Evolutionary conservation across 2,113 vertebrate species (phyloP).

Genomic region (Zapus hudsonius): DNA sequence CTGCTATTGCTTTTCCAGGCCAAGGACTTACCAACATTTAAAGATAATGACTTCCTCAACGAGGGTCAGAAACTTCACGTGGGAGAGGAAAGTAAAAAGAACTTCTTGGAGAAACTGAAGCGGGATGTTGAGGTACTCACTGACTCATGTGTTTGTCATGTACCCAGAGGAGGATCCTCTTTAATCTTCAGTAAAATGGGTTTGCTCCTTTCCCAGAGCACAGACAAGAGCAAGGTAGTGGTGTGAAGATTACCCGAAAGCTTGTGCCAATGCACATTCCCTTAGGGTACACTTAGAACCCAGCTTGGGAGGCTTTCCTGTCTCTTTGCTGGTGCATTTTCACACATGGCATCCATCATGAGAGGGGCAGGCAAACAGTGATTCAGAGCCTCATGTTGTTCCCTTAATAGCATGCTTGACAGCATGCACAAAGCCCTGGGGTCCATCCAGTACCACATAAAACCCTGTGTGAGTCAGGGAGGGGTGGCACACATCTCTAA

Average conservation of each 20-base stretch:
- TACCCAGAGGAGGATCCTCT: background rate
- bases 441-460: too few relatives aligned
- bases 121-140: slow-evolving; percentile 93
- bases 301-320: background rate
- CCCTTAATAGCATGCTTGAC: too few relatives aligned
- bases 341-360: background rate
- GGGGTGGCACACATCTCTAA: too few relatives aligned
- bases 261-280: background rate
- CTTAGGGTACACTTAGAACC: background rate
- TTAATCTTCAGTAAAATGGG: background rate
- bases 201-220: background rate
- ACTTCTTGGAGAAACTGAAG: slow-evolving; percentile 96
- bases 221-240: background rate
- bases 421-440: too few relatives aligned
- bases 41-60: slow-evolving; percentile 97
- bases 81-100: slow-evolving; percentile 96
- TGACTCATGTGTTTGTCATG: background rate
- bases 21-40: slow-evolving; percentile 97
- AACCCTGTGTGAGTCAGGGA: too few relatives aligned
- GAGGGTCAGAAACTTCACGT: slow-evolving; percentile 95
- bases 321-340: background rate
- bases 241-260: background rate
- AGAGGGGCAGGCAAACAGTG: background rate
- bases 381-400: background rate
- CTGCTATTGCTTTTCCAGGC: slow-evolving; percentile 85